Percentiles rank a stretch among this genome's conserved stretches.
Conservation (phyloP, 2,888 invertebrate genomes). For the Mechanitis messenoides region DNA sequence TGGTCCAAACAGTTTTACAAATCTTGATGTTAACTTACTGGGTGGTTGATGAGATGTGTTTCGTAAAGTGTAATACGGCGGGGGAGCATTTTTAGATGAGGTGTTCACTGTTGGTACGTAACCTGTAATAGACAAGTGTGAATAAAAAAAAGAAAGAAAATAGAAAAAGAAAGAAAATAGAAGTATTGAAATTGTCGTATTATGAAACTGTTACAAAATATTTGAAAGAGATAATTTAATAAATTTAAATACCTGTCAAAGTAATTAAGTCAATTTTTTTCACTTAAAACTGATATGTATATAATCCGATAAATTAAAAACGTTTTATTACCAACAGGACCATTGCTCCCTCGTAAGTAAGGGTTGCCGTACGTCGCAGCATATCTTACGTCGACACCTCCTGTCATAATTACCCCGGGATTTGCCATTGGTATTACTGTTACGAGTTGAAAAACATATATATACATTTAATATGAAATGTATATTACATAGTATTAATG, state of each 20-base stretch:
- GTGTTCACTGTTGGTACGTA: constrained; percentile 68
- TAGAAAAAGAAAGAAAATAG: too few species aligned
- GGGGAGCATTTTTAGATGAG: constrained; percentile 85
- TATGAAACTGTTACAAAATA: too few species aligned
- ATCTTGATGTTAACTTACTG: neutral
- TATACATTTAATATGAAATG: neutral
- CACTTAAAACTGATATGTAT: neutral
- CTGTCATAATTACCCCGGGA: constrained; percentile 51
- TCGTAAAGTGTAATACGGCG: constrained; percentile 79
- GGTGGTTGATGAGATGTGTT: constrained; percentile 44
- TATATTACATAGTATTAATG: constrained; percentile 15
- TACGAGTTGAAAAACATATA: constrained; percentile 13
- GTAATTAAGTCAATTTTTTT: too few species aligned
- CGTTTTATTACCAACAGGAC: constrained; percentile 40
- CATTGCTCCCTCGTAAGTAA: constrained; percentile 83
- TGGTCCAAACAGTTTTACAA: constrained; percentile 24
- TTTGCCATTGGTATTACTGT: constrained; percentile 65
- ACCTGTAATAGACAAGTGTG: constrained; percentile 38
- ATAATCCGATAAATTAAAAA: neutral
- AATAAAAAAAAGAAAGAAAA: too few species aligned
- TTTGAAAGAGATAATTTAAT: too few species aligned
- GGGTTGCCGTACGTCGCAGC: constrained; percentile 94
- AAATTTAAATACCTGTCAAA: too few species aligned
- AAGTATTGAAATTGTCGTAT: too few species aligned
- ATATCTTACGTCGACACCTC: constrained; percentile 86